phyloP scores from a whole-genome alignment of 1,140 invertebrate species.

The Drosophila albomicans region DNA sequence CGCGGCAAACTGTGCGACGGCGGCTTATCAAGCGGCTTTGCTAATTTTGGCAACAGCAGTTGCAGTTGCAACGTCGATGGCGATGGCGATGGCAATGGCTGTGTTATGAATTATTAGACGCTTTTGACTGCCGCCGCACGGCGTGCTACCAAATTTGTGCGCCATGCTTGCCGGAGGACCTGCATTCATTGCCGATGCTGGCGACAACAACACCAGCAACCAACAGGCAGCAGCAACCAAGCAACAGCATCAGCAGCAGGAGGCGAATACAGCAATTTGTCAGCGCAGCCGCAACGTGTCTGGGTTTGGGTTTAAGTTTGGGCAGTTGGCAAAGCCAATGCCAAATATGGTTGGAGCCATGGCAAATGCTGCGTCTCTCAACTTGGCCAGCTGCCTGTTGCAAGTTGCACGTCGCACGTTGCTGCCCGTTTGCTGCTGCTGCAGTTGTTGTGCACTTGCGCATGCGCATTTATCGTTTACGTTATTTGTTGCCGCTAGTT shows the following conservation, averaged over 20 bases:
- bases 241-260: slow-evolving; percentile 35
- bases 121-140: slow-evolving; percentile 79
- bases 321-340: slow-evolving; percentile 76
- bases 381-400: slow-evolving; percentile 60
- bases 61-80: slow-evolving; percentile 8
- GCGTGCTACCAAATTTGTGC: slow-evolving; percentile 81
- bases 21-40: slow-evolving; percentile 74
- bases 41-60: slow-evolving; percentile 73
- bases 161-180: slow-evolving; percentile 73
- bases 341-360: slow-evolving; percentile 73
- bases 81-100: slow-evolving; percentile 25
- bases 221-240: slow-evolving; percentile 19
- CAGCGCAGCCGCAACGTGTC: slow-evolving; percentile 75
- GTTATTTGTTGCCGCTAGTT: slow-evolving; percentile 81
- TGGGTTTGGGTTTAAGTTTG: slow-evolving; percentile 69
- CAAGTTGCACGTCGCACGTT: slow-evolving; percentile 9
- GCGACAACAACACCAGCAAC: slow-evolving; percentile 65
- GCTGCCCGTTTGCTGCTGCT: slow-evolving; percentile 2
- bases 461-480: slow-evolving; percentile 83
- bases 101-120: slow-evolving; percentile 82
- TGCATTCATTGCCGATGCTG: slow-evolving; percentile 57
- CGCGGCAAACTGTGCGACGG: slow-evolving; percentile 18
- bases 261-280: slow-evolving; percentile 71
- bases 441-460: slow-evolving; percentile 70
- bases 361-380: slow-evolving; percentile 50